Conservation (phyloP, 2,113 vertebrate species). For the Notiomystis cincta region DNA sequence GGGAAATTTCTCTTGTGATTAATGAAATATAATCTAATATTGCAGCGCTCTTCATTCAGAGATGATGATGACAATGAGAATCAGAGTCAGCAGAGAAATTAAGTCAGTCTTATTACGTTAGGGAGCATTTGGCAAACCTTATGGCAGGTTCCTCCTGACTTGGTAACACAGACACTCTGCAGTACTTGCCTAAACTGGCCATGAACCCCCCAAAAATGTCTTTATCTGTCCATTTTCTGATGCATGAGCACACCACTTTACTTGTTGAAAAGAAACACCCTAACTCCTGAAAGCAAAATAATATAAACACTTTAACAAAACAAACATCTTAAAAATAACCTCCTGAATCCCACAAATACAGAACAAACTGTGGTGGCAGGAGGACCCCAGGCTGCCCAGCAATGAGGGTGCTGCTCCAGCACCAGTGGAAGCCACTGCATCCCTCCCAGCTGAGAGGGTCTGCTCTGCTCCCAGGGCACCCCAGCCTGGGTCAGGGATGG, state of each 20-base stretch:
- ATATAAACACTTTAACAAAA: background rate
- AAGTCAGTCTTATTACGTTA: background rate
- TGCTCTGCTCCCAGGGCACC: background rate
- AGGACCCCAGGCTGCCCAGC: background rate
- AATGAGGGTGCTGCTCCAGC: background rate
- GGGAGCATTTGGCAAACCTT: background rate
- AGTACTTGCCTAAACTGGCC: background rate
- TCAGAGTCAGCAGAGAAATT: background rate
- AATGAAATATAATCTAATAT: background rate
- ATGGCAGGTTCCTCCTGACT: background rate
- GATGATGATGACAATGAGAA: background rate
- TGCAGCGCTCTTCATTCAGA: background rate
- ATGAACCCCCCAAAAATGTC: background rate
- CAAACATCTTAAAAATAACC: background rate
- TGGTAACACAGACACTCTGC: background rate
- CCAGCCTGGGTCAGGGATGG: rapidly evolving
- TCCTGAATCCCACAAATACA: background rate
- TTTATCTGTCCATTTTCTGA: background rate
- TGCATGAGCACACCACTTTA: background rate
- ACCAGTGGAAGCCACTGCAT: rapidly evolving
- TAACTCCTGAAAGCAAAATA: background rate
- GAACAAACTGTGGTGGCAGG: background rate
- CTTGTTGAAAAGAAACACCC: background rate
- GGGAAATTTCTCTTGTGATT: background rate
- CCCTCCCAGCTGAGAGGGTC: rapidly evolving